phyloP scores from a whole-genome alignment of 2,888 invertebrate genomes.

The Epinotia ramella region DNA sequence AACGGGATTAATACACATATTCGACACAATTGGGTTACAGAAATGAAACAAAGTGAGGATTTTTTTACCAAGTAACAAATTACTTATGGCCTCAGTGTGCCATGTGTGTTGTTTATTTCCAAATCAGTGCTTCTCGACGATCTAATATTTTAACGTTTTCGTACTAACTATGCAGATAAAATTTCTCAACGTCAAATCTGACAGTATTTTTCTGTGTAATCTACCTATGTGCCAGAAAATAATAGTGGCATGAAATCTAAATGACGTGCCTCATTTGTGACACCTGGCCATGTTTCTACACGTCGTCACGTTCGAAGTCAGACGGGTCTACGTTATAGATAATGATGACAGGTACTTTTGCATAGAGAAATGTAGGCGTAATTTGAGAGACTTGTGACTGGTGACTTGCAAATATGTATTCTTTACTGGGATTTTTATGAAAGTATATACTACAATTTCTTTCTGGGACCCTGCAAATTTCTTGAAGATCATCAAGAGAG shows the following conservation, averaged over 20 bases:
- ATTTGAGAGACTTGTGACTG: neutral
- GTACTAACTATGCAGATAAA: no score
- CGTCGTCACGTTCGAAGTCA: neutral
- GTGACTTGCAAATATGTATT: neutral
- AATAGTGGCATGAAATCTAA: neutral
- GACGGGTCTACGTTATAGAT: neutral
- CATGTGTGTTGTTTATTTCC: no score
- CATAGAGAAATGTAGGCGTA: neutral
- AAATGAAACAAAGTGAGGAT: no score
- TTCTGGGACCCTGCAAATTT: no score
- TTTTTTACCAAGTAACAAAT: no score
- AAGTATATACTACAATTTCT: no score
- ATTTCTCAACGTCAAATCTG: neutral
- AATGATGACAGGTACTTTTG: neutral
- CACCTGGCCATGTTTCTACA: slow-evolving; percentile 1
- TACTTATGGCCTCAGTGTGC: no score
- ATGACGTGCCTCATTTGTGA: neutral
- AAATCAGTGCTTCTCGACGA: no score
- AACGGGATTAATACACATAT: no score
- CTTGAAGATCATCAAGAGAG: neutral
- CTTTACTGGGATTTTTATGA: neutral
- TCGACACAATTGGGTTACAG: no score
- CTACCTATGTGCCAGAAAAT: neutral
- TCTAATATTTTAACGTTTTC: no score
- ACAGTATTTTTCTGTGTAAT: neutral